Conservation (phyloP, 2,113 vertebrate species). For the Alethe castanea region DNA sequence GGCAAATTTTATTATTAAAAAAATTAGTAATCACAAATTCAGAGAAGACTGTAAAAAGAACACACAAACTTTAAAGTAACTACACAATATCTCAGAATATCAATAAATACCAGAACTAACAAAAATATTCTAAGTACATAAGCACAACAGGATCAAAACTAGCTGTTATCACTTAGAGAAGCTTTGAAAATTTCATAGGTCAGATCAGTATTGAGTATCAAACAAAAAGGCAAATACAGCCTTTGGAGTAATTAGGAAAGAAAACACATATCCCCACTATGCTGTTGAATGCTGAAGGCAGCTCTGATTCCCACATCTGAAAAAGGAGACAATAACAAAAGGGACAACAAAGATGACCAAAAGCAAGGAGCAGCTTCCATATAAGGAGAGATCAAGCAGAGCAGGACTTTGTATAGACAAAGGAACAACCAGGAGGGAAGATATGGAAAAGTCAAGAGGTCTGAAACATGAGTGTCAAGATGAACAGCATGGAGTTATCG, state of each 20-base stretch:
- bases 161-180: neutral
- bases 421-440: neutral
- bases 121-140: neutral
- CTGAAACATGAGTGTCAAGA: neutral
- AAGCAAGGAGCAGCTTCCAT: constrained; percentile 7
- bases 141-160: neutral
- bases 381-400: neutral
- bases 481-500: neutral
- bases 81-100: neutral
- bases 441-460: neutral
- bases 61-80: neutral
- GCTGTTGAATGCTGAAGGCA: neutral
- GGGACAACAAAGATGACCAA: constrained; percentile 7
- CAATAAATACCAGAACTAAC: neutral
- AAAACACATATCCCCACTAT: neutral
- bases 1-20: neutral
- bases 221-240: neutral
- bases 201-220: neutral
- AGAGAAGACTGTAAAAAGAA: neutral
- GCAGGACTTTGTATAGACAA: neutral
- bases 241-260: neutral
- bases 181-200: neutral
- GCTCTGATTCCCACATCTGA: neutral
- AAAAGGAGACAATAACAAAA: constrained; percentile 42
- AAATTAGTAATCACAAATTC: neutral